A percentile compares a stretch with the other conserved stretches of the same genome.
Conservation (phyloP, 2,888 invertebrate species). For the Salticus scenicus region DNA sequence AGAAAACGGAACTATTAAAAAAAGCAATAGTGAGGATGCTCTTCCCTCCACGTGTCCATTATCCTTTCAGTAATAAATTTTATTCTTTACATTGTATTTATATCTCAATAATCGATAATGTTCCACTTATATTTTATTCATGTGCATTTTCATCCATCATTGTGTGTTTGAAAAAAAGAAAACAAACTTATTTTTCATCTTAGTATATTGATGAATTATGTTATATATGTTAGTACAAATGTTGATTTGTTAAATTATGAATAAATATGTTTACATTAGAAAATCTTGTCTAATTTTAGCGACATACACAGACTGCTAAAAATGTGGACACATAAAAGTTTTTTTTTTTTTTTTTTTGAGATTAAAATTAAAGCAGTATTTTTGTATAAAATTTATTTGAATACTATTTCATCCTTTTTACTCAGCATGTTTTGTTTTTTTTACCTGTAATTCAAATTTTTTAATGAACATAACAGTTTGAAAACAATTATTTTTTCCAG, state of each 20-base stretch:
- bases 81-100: not conserved
- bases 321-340: too few relatives aligned
- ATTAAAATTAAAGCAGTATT: too few relatives aligned
- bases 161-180: not conserved
- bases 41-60: slow-evolving; percentile 27
- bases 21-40: slow-evolving; percentile 21
- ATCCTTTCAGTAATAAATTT: slow-evolving; percentile 33
- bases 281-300: too few relatives aligned
- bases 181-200: not conserved
- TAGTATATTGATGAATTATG: not conserved
- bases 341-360: too few relatives aligned
- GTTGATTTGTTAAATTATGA: not conserved
- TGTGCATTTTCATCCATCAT: not conserved
- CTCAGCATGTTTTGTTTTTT: too few relatives aligned
- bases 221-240: not conserved
- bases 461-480: too few relatives aligned
- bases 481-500: too few relatives aligned
- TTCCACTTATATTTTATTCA: not conserved
- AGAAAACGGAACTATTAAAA: not conserved
- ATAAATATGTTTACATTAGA: too few relatives aligned
- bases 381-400: too few relatives aligned
- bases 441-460: too few relatives aligned
- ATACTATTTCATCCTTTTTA: too few relatives aligned
- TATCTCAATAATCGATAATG: not conserved
- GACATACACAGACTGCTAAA: too few relatives aligned